A percentile compares a stretch with the other conserved stretches of the same genome.
Evolutionary conservation across 2,113 vertebrate species (phyloP).

Genomic region (Actinemys pallida): DNA sequence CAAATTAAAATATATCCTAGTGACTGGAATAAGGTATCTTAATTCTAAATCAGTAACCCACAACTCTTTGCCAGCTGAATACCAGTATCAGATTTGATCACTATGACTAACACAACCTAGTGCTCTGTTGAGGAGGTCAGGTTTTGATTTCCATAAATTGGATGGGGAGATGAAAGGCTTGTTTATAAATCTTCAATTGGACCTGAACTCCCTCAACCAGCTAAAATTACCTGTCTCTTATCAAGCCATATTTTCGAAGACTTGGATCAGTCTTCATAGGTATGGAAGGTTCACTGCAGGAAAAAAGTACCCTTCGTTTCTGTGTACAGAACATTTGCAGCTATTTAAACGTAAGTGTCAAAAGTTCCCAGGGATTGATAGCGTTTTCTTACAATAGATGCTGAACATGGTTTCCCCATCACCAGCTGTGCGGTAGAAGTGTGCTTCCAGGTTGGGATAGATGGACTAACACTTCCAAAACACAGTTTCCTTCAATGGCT

Average conservation of each 20-base stretch:
- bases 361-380: neutral
- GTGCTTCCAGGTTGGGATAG: neutral
- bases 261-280: neutral
- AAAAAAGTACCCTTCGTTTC: neutral
- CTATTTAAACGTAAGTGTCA: neutral
- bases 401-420: neutral
- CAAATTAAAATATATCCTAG: neutral
- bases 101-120: neutral
- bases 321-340: neutral
- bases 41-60: neutral
- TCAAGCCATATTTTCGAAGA: neutral
- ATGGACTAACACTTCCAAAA: neutral
- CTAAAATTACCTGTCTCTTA: accelerated
- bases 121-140: neutral
- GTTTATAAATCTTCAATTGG: neutral
- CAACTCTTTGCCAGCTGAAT: neutral
- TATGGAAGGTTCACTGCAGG: neutral
- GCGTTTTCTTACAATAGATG: neutral
- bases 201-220: neutral
- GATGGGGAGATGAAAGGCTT: neutral
- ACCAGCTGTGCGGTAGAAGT: neutral
- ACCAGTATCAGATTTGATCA: accelerated
- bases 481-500: neutral
- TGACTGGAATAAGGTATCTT: neutral
- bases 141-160: neutral